These are phyloP conservation scores for Machimus rusticus DNA, from an alignment of 2,888 invertebrate species.

Conservation along the genomic window DNA sequence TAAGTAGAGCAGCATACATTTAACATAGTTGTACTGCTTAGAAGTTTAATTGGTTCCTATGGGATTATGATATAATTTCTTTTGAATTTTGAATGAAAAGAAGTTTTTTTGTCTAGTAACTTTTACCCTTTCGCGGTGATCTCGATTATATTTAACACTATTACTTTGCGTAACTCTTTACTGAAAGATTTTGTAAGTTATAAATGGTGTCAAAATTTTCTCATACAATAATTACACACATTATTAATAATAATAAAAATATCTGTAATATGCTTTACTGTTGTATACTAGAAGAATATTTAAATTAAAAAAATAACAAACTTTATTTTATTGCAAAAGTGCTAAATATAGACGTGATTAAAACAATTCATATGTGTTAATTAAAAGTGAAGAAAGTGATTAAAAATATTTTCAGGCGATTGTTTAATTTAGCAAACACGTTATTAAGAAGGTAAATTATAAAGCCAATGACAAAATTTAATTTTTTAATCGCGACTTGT, in stretches of 20 bases:
- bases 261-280: background rate
- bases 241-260: background rate
- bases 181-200: background rate
- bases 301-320: background rate
- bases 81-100: too few species aligned
- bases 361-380: background rate
- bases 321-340: background rate
- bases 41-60: too few species aligned
- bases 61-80: too few species aligned
- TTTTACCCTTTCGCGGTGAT: background rate
- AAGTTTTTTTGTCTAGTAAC: background rate
- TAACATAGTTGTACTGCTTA: too few species aligned
- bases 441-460: too few species aligned
- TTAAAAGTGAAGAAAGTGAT: background rate
- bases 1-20: too few species aligned
- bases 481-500: background rate
- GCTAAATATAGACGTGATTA: background rate
- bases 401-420: background rate
- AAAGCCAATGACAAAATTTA: background rate
- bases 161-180: background rate
- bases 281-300: background rate
- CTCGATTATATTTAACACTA: background rate
- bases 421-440: background rate
- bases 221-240: background rate
- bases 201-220: background rate